Evolutionary conservation across 2,888 invertebrate genomes (phyloP), one percentile per base, ranked within the genome.

Genomic region (Leucophora obtusa): DNA sequence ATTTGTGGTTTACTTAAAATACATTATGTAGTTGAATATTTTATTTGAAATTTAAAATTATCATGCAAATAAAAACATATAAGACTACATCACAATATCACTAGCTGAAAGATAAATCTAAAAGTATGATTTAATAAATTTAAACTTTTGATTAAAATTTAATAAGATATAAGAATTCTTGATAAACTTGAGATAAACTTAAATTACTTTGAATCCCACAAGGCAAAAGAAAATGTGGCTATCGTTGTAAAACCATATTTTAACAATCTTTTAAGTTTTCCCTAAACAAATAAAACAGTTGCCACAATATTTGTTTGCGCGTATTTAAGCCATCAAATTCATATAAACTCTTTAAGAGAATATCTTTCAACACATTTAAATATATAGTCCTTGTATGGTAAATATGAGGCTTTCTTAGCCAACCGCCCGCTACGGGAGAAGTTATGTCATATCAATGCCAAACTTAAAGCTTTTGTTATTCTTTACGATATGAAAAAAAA

Each of bases 1-100:
- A 43, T 21, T 54, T 66, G 54, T 43, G 66, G 66, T 66, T 2
- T 35, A 56, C 43, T 54, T 43, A n/a, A 62, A 24, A 62, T 62
- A 50, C 47, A 47, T 38, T 3, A 18, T 43, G 14, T 14, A 43
- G 14, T 4, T n/a, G 6, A n/a, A 47, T 47, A 14, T 14, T 14
- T 43, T 43, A 43, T 47, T 47, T 47, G 6, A n/a, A 47, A 47
- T 47, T 47, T 47, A 7, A 47, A 47, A n/a, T 47, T n/a, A 47
- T 14, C n/a, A 5, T 47, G 43, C n/a, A 47, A 47, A 47, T n/a
- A 2, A 11, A n/a, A n/a, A 47, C 11, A 35, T 35, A 38, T 38
- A 4, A 38, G 11, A 38, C 38, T 28, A 28, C 28, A 28, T 1
- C 6, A 7, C 28, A 28, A 3, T 7, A 6, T 28, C 28, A 1